Evolutionary conservation across 2,797 vertebrate species (phyloP).

Genomic region (Halcyon chelicuti): DNA sequence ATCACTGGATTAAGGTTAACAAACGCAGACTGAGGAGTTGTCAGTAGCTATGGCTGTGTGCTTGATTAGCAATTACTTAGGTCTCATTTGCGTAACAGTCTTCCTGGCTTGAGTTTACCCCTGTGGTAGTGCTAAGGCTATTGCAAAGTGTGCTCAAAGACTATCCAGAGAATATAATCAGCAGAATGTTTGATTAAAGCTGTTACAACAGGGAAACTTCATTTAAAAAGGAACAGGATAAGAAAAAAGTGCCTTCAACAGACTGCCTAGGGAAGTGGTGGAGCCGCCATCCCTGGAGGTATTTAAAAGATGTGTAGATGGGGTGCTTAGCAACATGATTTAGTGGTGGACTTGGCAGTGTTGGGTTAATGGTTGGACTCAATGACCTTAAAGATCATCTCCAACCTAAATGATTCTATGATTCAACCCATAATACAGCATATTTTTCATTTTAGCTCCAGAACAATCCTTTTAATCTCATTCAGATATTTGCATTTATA

Average conservation of each 20-base stretch:
- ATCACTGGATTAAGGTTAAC: constrained; percentile 62
- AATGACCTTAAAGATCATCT: background rate
- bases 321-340: background rate
- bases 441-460: background rate
- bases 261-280: background rate
- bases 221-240: background rate
- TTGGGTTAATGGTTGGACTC: background rate
- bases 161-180: background rate
- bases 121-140: background rate
- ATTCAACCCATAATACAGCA: background rate
- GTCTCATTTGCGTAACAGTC: background rate
- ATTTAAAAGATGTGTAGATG: background rate
- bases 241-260: background rate
- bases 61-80: constrained; percentile 12
- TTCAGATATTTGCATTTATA: background rate
- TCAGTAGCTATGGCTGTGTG: background rate
- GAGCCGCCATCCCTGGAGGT: background rate
- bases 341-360: background rate
- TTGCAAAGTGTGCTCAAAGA: background rate
- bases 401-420: background rate
- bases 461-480: background rate
- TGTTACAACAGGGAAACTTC: background rate
- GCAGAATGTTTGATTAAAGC: background rate
- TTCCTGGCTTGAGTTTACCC: background rate
- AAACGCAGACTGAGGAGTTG: background rate